phyloP scores from a whole-genome alignment of 2,888 invertebrate species.

The Lycia hirtaria region DNA sequence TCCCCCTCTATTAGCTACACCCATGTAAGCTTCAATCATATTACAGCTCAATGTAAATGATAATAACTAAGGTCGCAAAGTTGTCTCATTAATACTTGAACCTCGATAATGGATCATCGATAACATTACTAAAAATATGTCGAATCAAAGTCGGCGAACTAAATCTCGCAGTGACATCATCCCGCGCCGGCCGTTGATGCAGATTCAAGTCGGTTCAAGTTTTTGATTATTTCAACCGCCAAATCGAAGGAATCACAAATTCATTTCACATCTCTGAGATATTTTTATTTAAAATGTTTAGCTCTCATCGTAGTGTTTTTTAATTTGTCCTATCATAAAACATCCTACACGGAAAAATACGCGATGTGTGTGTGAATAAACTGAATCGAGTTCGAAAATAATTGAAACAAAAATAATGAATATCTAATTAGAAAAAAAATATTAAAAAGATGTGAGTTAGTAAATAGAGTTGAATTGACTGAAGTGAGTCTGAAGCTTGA shows the following conservation, averaged over 20 bases:
- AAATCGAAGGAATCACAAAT: background rate
- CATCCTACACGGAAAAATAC: background rate
- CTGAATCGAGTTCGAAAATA: constrained; percentile 2
- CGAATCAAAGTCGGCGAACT: constrained; percentile 46
- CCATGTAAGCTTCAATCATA: too few relatives aligned
- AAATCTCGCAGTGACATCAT: constrained; percentile 62
- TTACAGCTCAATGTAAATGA: too few relatives aligned
- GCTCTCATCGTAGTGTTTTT: too few relatives aligned
- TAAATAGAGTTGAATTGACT: too few relatives aligned
- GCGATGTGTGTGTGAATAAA: background rate
- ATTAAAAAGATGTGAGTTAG: too few relatives aligned
- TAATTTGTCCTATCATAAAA: too few relatives aligned
- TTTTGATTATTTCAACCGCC: constrained; percentile 29
- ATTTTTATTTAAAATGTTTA: too few relatives aligned
- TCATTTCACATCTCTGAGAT: too few relatives aligned
- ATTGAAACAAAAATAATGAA: too few relatives aligned
- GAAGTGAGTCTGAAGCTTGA: too few relatives aligned
- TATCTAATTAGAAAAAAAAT: too few relatives aligned
- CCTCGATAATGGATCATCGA: constrained; percentile 43
- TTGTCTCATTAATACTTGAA: constrained; percentile 35
- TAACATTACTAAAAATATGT: constrained; percentile 51
- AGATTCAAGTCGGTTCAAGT: constrained; percentile 36
- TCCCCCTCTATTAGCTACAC: too few relatives aligned
- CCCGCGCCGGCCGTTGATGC: constrained; percentile 32
- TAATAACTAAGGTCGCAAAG: background rate